These are phyloP conservation scores for Cossypha caffra DNA, from an alignment of 2,797 vertebrate species.

Conservation along the genomic window DNA sequence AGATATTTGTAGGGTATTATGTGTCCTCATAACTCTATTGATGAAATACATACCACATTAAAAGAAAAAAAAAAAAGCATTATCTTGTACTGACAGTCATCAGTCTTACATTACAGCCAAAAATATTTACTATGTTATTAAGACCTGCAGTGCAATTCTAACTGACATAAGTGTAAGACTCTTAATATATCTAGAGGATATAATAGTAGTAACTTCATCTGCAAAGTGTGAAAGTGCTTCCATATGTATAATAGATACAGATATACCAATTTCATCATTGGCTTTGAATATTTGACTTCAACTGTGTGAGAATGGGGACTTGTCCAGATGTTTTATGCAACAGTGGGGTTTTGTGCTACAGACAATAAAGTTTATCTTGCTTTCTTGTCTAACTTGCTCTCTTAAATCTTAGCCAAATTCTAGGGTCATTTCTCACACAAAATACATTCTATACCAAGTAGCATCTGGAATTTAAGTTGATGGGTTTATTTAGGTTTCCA, in stretches of 20 bases:
- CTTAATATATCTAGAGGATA: neutral
- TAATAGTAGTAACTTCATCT: neutral
- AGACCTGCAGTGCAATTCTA: neutral
- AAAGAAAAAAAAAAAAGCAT: neutral
- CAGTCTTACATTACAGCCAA: neutral
- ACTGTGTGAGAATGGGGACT: neutral
- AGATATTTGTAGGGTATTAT: neutral
- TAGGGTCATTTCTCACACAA: neutral
- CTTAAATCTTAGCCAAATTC: neutral
- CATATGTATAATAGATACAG: neutral
- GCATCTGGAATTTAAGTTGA: neutral
- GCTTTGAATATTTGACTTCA: neutral
- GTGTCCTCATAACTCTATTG: neutral
- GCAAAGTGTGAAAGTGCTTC: neutral
- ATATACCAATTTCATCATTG: neutral
- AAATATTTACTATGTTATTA: neutral
- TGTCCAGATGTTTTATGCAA: neutral
- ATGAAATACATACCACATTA: neutral
- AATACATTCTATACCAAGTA: neutral
- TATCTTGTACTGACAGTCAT: neutral
- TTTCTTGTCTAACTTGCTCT: neutral
- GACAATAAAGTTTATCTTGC: neutral
- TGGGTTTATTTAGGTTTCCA: neutral
- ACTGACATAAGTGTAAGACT: neutral
- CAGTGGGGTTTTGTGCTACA: neutral